Evolutionary conservation across 2,797 vertebrate genomes (phyloP).

Genomic region (Sebastes kiyomatsui): DNA sequence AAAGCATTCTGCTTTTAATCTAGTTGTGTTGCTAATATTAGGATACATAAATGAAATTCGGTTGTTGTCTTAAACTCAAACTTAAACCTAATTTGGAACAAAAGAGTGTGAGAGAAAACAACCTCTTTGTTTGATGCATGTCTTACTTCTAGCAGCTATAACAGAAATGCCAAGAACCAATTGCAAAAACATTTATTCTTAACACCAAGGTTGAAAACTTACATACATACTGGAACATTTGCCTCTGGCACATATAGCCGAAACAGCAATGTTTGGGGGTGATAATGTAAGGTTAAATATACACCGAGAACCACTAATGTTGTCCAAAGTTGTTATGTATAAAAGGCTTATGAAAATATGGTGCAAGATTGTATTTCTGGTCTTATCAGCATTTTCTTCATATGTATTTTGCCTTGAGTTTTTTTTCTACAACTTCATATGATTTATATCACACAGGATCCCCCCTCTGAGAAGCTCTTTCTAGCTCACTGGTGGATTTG

Average conservation of each 20-base stretch:
- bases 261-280: background rate
- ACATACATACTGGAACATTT: slow-evolving; percentile 12
- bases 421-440: background rate
- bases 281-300: background rate
- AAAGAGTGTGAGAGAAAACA: too few species aligned
- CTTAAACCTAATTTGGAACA: too few species aligned
- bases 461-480: slow-evolving; percentile 30
- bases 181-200: background rate
- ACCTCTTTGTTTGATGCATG: too few species aligned
- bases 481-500: slow-evolving; percentile 64
- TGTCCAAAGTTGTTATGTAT: background rate
- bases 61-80: fast-evolving
- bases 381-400: background rate
- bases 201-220: slow-evolving; percentile 1
- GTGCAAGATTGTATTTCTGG: background rate
- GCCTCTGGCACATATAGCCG: background rate
- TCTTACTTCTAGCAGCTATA: background rate
- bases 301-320: background rate
- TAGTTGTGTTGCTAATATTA: background rate
- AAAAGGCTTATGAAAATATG: background rate
- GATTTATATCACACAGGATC: slow-evolving; percentile 15
- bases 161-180: background rate
- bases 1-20: background rate
- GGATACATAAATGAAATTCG: background rate
- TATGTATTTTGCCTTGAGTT: background rate